phyloP scores from a whole-genome alignment of 2,797 vertebrate species.

The Tadarida brasiliensis region DNA sequence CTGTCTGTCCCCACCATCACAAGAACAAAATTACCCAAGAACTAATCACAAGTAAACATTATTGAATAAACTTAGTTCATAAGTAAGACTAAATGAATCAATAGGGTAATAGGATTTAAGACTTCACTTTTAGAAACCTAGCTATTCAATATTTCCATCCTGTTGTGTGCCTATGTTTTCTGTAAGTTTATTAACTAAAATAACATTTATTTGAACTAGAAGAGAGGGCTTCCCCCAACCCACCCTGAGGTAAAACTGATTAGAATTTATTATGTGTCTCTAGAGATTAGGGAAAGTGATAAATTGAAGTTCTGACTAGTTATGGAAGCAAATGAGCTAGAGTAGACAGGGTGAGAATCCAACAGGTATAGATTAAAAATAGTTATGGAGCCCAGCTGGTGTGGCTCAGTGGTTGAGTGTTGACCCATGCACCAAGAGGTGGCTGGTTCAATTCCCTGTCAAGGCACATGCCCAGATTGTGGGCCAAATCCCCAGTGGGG shows the following conservation, averaged over 20 bases:
- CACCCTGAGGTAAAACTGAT: not conserved
- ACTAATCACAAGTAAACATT: not conserved
- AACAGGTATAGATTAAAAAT: not conserved
- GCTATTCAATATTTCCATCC: not conserved
- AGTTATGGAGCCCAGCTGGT: not conserved
- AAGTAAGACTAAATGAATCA: not conserved
- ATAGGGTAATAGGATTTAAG: not conserved
- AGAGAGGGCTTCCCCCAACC: accelerated
- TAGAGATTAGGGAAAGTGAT: conserved; percentile 5
- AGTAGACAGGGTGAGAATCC: not conserved
- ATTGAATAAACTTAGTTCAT: not conserved
- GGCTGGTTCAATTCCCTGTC: no score
- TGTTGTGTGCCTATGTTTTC: not conserved
- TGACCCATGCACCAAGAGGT: no score
- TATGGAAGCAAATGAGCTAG: not conserved
- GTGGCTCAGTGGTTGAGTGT: no score
- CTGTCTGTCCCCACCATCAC: not conserved
- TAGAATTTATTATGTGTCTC: not conserved
- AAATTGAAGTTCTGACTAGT: not conserved
- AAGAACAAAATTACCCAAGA: not conserved
- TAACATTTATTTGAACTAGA: not conserved
- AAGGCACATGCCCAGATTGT: no score
- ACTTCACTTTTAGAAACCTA: not conserved
- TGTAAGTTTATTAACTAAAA: not conserved
- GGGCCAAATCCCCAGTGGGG: no score